These are phyloP conservation scores for Catocala nupta DNA, from an alignment of 2,888 invertebrate species.

Conservation along the genomic window DNA sequence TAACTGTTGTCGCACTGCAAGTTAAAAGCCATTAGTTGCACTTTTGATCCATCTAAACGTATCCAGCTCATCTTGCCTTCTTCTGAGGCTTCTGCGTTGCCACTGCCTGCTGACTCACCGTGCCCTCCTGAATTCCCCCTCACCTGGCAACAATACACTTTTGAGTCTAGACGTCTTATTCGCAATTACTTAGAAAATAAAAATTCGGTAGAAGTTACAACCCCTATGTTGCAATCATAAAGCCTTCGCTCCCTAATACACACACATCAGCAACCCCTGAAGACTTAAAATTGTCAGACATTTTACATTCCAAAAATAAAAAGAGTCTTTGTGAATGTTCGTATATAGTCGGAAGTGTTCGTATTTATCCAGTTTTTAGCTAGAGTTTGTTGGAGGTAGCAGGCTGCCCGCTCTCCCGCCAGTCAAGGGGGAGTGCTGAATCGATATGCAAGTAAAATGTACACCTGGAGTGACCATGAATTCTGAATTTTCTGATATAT, in stretches of 20 bases:
- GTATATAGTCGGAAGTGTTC: slow-evolving; percentile 63
- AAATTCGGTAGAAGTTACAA: too few relatives aligned
- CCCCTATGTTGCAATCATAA: too few relatives aligned
- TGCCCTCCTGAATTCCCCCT: too few relatives aligned
- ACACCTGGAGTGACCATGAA: slow-evolving; percentile 64
- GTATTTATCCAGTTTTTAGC: slow-evolving; percentile 73
- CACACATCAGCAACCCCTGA: neutral
- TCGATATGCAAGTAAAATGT: slow-evolving; percentile 82
- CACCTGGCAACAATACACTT: too few relatives aligned
- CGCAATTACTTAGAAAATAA: too few relatives aligned
- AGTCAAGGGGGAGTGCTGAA: slow-evolving; percentile 69
- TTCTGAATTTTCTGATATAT: slow-evolving; percentile 34
- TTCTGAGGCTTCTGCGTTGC: too few relatives aligned
- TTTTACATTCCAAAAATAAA: slow-evolving; percentile 11
- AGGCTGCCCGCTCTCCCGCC: slow-evolving; percentile 50
- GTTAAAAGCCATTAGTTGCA: too few relatives aligned
- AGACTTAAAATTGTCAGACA: slow-evolving; percentile 3
- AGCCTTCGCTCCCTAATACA: neutral
- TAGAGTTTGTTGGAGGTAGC: slow-evolving; percentile 66
- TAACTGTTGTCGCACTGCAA: too few relatives aligned
- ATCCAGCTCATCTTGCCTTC: too few relatives aligned
- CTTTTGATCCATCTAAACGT: too few relatives aligned
- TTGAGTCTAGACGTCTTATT: too few relatives aligned
- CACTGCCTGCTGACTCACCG: too few relatives aligned
- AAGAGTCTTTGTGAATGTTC: slow-evolving; percentile 28